A percentile compares a stretch with the other conserved stretches of the same genome.
These are phyloP conservation scores for Lineus longissimus DNA, from an alignment of 1,140 invertebrate species.

Conservation along the genomic window DNA sequence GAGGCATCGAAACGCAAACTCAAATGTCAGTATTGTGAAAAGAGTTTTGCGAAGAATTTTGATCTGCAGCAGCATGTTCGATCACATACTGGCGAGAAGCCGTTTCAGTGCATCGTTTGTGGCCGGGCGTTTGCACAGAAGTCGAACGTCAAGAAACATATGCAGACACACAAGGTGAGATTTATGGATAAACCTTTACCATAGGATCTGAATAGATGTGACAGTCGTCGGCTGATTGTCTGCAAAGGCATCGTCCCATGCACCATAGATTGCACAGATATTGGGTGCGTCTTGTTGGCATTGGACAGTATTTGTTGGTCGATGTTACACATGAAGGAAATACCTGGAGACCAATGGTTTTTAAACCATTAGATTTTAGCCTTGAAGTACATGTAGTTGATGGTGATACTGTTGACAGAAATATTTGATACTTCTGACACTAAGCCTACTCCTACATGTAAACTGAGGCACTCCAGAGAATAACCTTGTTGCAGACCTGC, in stretches of 20 bases:
- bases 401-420: too few species aligned
- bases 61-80: conserved; percentile 68
- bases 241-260: neutral
- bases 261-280: neutral
- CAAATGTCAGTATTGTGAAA: conserved; percentile 47
- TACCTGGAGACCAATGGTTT: too few species aligned
- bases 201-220: too few species aligned
- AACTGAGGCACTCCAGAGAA: too few species aligned
- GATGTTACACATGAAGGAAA: too few species aligned
- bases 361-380: too few species aligned
- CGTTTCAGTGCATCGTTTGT: conserved; percentile 59
- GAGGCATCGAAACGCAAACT: conserved; percentile 31
- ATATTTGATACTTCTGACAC: too few species aligned
- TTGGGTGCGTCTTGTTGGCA: neutral
- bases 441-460: too few species aligned
- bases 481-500: too few species aligned
- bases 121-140: conserved; percentile 73
- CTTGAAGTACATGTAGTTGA: too few species aligned
- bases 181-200: neutral
- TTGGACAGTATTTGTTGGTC: neutral
- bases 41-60: conserved; percentile 61
- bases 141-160: conserved; percentile 94
- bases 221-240: too few species aligned
- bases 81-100: conserved; percentile 65
- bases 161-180: conserved; percentile 77